phyloP scores from a whole-genome alignment of 1,140 invertebrate genomes.

The Eumaeus atala region DNA sequence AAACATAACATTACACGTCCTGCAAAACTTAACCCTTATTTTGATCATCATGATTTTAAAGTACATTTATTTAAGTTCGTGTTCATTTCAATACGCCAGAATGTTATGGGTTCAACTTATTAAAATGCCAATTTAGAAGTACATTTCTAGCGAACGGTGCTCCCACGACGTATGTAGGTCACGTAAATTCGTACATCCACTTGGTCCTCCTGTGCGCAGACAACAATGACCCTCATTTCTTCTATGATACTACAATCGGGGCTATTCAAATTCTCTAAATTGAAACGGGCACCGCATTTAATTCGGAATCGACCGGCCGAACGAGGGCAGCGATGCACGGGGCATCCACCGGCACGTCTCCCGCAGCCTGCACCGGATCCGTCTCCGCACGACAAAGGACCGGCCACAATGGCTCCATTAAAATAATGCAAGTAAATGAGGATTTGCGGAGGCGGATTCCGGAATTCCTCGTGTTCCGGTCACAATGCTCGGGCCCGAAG shows the following conservation, averaged over 20 bases:
- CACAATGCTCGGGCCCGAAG: constrained; percentile 47
- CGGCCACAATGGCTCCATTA: constrained; percentile 73
- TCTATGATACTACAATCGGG: constrained; percentile 32
- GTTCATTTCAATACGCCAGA: too few species aligned
- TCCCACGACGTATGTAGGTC: too few species aligned
- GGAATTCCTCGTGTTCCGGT: constrained; percentile 50
- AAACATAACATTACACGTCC: too few species aligned
- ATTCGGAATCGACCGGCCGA: constrained; percentile 51
- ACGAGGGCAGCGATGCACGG: constrained; percentile 62
- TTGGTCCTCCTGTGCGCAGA: too few species aligned
- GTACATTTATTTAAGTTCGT: too few species aligned
- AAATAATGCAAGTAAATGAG: constrained; percentile 75
- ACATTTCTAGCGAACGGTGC: too few species aligned
- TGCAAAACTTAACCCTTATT: too few species aligned
- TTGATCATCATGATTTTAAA: too few species aligned
- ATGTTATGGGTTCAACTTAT: too few species aligned
- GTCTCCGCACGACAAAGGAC: constrained; percentile 66
- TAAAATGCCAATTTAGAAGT: too few species aligned
- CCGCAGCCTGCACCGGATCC: constrained; percentile 51
- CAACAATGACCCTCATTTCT: constrained; percentile 24
- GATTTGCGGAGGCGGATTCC: constrained; percentile 63
- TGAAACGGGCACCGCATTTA: constrained; percentile 52
- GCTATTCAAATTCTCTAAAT: constrained; percentile 49
- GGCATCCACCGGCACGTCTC: too few species aligned
- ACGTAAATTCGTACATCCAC: too few species aligned